Conservation (phyloP, 2,888 invertebrate genomes). For the Latrodectus elegans region DNA sequence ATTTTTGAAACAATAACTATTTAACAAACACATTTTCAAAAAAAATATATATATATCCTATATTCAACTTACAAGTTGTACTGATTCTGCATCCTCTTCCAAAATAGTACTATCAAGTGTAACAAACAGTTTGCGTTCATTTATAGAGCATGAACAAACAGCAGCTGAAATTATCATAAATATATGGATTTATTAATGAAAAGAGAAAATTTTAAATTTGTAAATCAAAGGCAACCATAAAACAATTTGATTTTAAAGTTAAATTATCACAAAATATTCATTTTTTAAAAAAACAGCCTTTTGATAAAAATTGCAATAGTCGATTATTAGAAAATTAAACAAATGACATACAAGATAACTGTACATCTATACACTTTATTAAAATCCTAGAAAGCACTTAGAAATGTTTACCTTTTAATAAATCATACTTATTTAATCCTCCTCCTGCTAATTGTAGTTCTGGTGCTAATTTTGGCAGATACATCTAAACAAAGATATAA, state of each 20-base stretch:
- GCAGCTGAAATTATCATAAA: conserved; percentile 30
- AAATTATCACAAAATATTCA: background rate
- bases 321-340: too few relatives aligned
- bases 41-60: too few relatives aligned
- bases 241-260: background rate
- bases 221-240: background rate
- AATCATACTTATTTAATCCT: conserved; percentile 10
- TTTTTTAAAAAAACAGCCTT: background rate
- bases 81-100: background rate
- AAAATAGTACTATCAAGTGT: conserved; percentile 25
- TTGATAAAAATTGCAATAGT: too few relatives aligned
- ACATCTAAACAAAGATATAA: conserved; percentile 21
- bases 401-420: conserved; percentile 27
- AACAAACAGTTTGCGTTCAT: conserved; percentile 22
- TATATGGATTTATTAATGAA: background rate
- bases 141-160: conserved; percentile 20
- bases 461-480: conserved; percentile 31
- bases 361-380: too few relatives aligned
- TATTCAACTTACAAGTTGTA: conserved; percentile 21
- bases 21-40: background rate
- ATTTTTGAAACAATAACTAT: background rate
- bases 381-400: too few relatives aligned
- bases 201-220: background rate
- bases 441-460: conserved; percentile 23
- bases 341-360: too few relatives aligned